Evolutionary conservation across 2,888 invertebrate genomes (phyloP).

Genomic region (Cryptus armator): DNA sequence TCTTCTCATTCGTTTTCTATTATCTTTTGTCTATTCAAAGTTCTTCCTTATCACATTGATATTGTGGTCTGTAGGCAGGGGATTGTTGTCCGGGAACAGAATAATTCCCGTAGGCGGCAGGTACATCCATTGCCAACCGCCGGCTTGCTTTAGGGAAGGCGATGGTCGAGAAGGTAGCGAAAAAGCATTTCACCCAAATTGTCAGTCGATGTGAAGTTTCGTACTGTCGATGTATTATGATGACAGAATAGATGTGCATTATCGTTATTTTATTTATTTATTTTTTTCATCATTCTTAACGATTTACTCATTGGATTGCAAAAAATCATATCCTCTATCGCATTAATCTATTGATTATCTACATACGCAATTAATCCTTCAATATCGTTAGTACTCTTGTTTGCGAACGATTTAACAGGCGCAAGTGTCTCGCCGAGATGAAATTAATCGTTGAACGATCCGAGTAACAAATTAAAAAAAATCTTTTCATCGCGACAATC

Average conservation of each 20-base stretch:
- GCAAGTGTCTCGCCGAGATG: constrained; percentile 52
- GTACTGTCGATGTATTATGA: constrained; percentile 55
- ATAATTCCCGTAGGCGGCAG: constrained; percentile 92
- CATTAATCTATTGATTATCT: constrained; percentile 33
- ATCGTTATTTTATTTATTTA: too few species aligned
- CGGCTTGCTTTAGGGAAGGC: constrained; percentile 86
- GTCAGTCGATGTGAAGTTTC: constrained; percentile 51
- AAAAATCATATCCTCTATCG: constrained; percentile 30
- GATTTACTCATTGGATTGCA: constrained; percentile 40
- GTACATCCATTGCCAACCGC: constrained; percentile 92
- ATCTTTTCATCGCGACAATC: not conserved
- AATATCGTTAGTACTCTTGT: constrained; percentile 42
- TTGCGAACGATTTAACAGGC: constrained; percentile 26
- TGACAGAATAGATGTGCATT: constrained; percentile 60
- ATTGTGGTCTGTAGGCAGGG: constrained; percentile 85
- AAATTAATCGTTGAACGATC: constrained; percentile 47
- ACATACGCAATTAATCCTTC: constrained; percentile 20
- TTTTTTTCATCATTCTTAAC: constrained; percentile 26
- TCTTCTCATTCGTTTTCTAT: constrained; percentile 23
- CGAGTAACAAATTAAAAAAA: constrained; percentile 4
- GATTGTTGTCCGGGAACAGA: constrained; percentile 90
- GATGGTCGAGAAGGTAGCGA: constrained; percentile 78
- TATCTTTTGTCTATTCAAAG: constrained; percentile 37
- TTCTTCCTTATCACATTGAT: constrained; percentile 84
- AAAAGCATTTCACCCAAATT: constrained; percentile 42